Evolutionary conservation across 1,140 invertebrate genomes (phyloP), one percentile per base, ranked within the genome.

Genomic region (Tetramorium simillimum): DNA sequence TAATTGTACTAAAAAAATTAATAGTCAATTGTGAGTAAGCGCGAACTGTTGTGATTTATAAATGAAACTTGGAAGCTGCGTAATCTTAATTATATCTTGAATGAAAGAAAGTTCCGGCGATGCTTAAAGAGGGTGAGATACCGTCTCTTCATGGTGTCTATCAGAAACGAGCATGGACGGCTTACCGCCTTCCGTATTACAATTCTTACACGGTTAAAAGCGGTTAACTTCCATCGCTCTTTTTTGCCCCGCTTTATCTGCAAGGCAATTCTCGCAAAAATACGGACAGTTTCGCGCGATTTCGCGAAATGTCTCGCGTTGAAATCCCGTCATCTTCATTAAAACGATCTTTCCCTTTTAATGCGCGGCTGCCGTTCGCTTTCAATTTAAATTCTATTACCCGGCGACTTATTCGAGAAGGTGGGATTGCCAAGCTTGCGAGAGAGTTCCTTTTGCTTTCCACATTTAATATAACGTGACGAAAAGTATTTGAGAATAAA

Each of bases 381-480:
- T 70, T 81, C 63, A 56, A 81, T 69, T 53, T 81, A 81, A 81
- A 81, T 81, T 81, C 77, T 70, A 81, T 69, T 81, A 69, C 49
- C 10, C 33, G 24, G 18, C 33, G 62, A 81, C 14, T 69, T 81
- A 81, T 81, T 53, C 56, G 16, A 51, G 28, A 51, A 75, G 33
- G 53, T 73, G 5, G 28, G 28, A 67, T 51, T 69, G 28, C 43
- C 9, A 80, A 80, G n/a, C 62, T 62, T 60, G 77, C 12, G 28
- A 37, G 33, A 69, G 46, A 80, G n/a, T 69, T 69, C 37, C 62
- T 43, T 80, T 80, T 69, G 51, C 63, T 69, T 81, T 69, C 46
- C 21, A 62, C 46, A 77, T 77, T 62, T 62, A 62, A 77, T 43
- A 24, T 63, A 69, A 80, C 37, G 62, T 80, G 63, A 37, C 28